Evolutionary conservation across 2,797 vertebrate species (phyloP), one percentile per base, ranked within the genome.

Genomic region (Onychomys arenicola): DNA sequence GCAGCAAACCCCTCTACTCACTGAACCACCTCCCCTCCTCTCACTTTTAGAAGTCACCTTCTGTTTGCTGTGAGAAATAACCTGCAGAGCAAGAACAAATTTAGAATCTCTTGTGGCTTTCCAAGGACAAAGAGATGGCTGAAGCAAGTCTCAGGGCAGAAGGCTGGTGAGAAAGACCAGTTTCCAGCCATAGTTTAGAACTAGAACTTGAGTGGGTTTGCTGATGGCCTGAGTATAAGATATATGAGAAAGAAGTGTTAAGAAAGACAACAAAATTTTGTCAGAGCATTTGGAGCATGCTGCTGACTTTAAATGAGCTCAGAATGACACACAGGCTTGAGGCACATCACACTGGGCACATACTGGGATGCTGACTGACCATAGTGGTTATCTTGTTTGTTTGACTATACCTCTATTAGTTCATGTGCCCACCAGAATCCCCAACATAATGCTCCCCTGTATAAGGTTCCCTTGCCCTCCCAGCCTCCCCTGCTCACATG

Each of bases 301-400:
- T 52, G 63, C 40, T 67, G 25, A 63, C 6, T 0, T 14, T 16
- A 19, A 23, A 4, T 29, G 52, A 34, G 40, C 27, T 52, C 25
- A 37, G n/a, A 61, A 55, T 12, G n/a, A 12, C 32, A 29, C 67
- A 40, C 46, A 37, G 32, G 34, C n/a, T 57, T 37, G 85, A 71
- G 8, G 49, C 85, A 57, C 65, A 73, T 52, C 9, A 19, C 27
- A 14, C n/a, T 12, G 85, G 85, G 23, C 16, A 12, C 49, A 69
- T 40, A 29, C 34, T 11, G 29, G 76, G 14, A 52, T 19, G 25
- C 6, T 4, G 8, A 3, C 19, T 32, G 21, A 34, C 69, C 37
- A 27, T 6, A 32, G 2, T 0, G 2, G 9, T 5, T 23, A 7
- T 6, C 40, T 61, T 27, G 2, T n/a, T 49, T 19, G 2, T 17